A percentile compares a stretch with the other conserved stretches of the same genome.
Evolutionary conservation across 1,140 invertebrate genomes (phyloP).

Genomic region (Ridgeia piscesae): DNA sequence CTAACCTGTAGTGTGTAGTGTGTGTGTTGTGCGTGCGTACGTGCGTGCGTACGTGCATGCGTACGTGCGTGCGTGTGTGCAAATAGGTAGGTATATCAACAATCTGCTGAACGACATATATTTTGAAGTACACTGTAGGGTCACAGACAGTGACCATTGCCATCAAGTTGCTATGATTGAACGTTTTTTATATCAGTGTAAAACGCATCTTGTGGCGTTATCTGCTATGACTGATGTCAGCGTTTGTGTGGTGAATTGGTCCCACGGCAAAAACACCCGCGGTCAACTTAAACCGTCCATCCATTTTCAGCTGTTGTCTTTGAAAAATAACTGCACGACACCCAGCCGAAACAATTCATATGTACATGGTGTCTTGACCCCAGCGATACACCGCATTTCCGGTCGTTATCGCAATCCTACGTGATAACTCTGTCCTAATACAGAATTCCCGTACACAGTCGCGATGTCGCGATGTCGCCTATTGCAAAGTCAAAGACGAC

Average conservation of each 20-base stretch:
- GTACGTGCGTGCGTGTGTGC: too few species aligned
- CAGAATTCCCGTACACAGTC: too few species aligned
- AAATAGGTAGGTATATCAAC: neutral
- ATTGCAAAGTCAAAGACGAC: too few species aligned
- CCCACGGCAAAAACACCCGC: neutral
- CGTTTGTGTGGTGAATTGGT: neutral
- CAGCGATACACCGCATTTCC: too few species aligned
- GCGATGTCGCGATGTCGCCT: too few species aligned
- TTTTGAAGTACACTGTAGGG: neutral
- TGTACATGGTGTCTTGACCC: too few species aligned
- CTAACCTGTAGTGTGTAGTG: too few species aligned
- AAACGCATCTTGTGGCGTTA: neutral
- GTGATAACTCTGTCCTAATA: too few species aligned
- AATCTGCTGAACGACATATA: neutral
- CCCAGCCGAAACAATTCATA: neutral
- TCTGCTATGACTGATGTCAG: neutral
- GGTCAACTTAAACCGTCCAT: neutral
- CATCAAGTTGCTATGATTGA: neutral
- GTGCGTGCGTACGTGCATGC: too few species aligned
- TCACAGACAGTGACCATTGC: neutral
- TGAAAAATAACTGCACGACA: neutral
- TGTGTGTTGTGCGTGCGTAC: too few species aligned
- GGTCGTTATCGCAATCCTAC: too few species aligned
- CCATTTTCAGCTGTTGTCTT: neutral
- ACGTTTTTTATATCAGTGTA: neutral